Conservation (phyloP, 2,888 invertebrate genomes). For the Drosophila villosipedis region DNA sequence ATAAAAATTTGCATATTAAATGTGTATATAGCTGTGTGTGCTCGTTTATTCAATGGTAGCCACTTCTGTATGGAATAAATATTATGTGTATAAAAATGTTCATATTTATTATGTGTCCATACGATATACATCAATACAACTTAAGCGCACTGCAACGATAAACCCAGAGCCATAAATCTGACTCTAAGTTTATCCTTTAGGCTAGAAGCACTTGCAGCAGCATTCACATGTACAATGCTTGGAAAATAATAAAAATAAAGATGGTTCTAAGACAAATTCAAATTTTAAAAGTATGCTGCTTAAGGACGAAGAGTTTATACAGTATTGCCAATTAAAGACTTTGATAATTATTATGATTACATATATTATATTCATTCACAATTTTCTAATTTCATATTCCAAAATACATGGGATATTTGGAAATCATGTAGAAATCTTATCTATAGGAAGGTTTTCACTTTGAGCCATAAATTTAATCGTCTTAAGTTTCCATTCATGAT, state of each 20-base stretch:
- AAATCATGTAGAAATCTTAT: background rate
- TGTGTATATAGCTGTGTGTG: conserved; percentile 28
- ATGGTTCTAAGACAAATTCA: background rate
- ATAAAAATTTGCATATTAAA: conserved; percentile 74
- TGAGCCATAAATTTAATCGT: conserved; percentile 1
- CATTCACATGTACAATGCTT: background rate
- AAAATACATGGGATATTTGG: background rate
- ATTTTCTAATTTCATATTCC: background rate
- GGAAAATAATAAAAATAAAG: background rate
- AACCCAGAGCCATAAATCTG: conserved; percentile 9
- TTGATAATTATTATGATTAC: background rate
- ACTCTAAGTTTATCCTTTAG: background rate
- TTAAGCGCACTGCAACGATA: conserved; percentile 15
- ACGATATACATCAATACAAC: background rate
- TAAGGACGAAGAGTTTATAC: background rate
- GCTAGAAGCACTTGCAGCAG: background rate
- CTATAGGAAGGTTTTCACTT: background rate
- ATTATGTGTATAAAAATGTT: conserved; percentile 39
- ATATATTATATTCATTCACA: background rate
- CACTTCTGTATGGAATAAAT: conserved; percentile 47
- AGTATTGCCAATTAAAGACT: background rate
- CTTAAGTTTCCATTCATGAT: background rate
- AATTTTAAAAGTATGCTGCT: background rate
- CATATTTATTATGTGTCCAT: conserved; percentile 33
- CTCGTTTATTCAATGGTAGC: conserved; percentile 44